Conservation (phyloP, 2,113 vertebrate species). For the Mormyrus lacerda region DNA sequence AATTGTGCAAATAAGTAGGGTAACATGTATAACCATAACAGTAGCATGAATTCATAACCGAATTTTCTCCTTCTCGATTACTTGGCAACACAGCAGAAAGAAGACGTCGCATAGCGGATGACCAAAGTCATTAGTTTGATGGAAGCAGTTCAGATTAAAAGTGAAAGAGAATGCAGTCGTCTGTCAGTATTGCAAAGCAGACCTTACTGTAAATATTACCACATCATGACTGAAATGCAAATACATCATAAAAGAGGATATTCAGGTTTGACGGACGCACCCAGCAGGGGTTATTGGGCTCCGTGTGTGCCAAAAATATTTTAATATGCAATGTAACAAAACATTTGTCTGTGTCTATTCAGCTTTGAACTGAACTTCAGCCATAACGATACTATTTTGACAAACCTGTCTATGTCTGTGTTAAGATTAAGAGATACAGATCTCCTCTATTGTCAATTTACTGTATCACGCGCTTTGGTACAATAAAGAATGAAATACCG, state of each 20-base stretch:
- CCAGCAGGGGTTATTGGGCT: neutral
- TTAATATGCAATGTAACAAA: neutral
- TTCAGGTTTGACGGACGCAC: neutral
- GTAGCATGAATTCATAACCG: neutral
- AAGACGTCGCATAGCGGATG: neutral
- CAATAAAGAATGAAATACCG: neutral
- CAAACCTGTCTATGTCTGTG: no score
- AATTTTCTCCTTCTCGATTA: neutral
- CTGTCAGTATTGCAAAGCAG: neutral
- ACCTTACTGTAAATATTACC: neutral
- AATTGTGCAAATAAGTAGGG: neutral
- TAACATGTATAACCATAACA: neutral
- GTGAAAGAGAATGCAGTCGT: neutral
- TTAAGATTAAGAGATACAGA: no score
- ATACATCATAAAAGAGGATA: neutral
- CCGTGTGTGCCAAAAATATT: neutral
- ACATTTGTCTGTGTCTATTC: neutral
- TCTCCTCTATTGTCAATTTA: no score
- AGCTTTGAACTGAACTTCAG: no score
- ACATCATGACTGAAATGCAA: neutral
- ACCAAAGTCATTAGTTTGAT: neutral
- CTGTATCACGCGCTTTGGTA: no score
- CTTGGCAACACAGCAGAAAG: neutral
- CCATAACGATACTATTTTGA: no score
- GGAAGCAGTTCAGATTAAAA: neutral